Conservation (phyloP, 1,140 invertebrate genomes). For the Drosophila varians region DNA sequence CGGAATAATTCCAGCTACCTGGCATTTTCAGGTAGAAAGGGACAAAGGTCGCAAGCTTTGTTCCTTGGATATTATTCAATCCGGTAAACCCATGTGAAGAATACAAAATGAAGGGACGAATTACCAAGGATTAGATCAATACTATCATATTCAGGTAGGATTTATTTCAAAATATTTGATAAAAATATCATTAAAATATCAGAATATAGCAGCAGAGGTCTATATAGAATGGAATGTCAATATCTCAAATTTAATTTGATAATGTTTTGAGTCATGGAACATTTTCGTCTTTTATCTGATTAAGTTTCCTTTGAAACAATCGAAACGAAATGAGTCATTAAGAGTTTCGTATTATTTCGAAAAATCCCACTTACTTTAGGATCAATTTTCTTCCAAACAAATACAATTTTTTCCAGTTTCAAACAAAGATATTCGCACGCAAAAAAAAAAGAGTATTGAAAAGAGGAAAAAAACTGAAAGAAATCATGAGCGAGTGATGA, state of each 20-base stretch:
- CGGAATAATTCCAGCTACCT: not conserved
- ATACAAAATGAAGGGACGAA: not conserved
- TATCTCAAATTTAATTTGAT: not conserved
- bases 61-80: not conserved
- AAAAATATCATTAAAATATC: not conserved
- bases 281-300: not conserved
- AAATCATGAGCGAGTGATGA: constrained; percentile 35
- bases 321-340: not conserved
- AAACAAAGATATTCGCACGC: not conserved
- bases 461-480: not conserved
- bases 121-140: not conserved
- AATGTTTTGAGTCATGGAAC: constrained; percentile 4
- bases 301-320: not conserved
- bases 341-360: not conserved
- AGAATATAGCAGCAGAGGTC: not conserved
- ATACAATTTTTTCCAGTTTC: not conserved
- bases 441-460: not conserved
- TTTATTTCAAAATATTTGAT: not conserved
- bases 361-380: too few relatives aligned
- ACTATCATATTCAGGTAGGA: not conserved
- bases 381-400: not conserved
- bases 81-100: not conserved
- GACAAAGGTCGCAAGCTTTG: not conserved
- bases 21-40: not conserved
- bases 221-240: not conserved